phyloP scores from a whole-genome alignment of 2,888 invertebrate species.

The Thereva nobilitata region DNA sequence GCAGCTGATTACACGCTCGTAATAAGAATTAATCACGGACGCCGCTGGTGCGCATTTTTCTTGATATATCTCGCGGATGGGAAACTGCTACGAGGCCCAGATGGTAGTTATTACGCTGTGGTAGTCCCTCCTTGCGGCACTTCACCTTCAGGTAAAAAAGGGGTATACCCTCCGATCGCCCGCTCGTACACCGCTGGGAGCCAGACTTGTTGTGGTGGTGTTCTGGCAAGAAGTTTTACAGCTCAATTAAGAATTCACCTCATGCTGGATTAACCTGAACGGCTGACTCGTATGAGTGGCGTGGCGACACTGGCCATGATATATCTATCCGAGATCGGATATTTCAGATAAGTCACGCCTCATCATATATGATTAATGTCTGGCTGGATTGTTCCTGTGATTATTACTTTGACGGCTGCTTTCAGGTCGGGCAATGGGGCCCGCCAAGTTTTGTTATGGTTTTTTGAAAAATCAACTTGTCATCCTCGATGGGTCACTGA shows the following conservation, averaged over 20 bases:
- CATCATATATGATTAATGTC: constrained; percentile 39
- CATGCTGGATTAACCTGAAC: constrained; percentile 44
- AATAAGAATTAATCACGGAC: constrained; percentile 37
- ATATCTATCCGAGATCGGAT: constrained; percentile 38
- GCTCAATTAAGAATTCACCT: constrained; percentile 47
- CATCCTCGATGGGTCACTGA: constrained; percentile 28
- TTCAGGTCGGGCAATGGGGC: constrained; percentile 16
- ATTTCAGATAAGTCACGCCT: constrained; percentile 41
- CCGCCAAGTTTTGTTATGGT: constrained; percentile 22
- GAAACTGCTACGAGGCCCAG: constrained; percentile 10
- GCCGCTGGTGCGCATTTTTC: constrained; percentile 33
- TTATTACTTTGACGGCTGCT: constrained; percentile 35
- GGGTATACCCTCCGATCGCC: constrained; percentile 42
- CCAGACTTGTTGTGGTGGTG: constrained; percentile 21
- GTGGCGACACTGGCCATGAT: constrained; percentile 37
- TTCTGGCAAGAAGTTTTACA: constrained; percentile 44
- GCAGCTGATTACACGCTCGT: constrained; percentile 31
- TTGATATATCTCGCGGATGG: constrained; percentile 9
- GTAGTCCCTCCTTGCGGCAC: constrained; percentile 13
- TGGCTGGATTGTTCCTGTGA: constrained; percentile 29
- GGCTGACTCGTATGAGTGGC: constrained; percentile 36
- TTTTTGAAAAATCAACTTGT: constrained; percentile 24
- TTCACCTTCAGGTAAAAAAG: constrained; percentile 41
- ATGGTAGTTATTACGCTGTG: neutral
- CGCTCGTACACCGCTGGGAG: constrained; percentile 30